Base-by-base conservation (phyloP, 2,113 vertebrate species). In the Mellivora capensis region DNA sequence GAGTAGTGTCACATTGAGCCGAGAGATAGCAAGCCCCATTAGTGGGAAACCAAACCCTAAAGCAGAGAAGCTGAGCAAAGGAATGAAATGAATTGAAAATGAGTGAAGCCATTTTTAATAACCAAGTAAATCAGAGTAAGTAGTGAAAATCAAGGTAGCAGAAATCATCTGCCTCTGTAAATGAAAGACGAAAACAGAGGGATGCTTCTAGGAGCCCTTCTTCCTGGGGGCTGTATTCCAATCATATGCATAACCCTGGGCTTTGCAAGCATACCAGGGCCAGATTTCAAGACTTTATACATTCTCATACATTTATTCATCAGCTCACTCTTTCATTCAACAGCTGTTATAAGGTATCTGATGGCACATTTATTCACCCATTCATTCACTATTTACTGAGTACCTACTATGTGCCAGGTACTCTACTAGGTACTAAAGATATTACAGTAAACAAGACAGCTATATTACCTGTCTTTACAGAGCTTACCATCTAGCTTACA, bases 31-130 rank as follows among this genome's bases (percentile, higher is more conserved):
- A 82, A 95, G 47, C 80, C 87, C 92, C 84, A 80, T 96, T 92
- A 96, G 69, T 91, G 83, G 80, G 61, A 97, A 97, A 96, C 0
- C 3, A 93, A 96, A 81, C 64, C 80, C 80, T 82, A 86, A 93
- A 95, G 95, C 95, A 94, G 44, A 96, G 87, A 90, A 86, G 54
- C 81, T 94, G 52, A 97, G 86, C 57, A 57, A 94, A 95, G 81
- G 71, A 96, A 27, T 76, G 54, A 96, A 96, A 92, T 90, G 80
- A 95, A 94, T 83, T 2, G 13, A 96, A 97, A 97, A 93, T 47
- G 79, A 89, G 87, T 59, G 87, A 97, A 86, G 44, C 34, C 34
- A 44, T 74, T 94, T 87, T 95, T 96, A 97, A 94, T 94, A 97
- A 94, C 62, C 89, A 94, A 86, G 96, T 85, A 72, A 93, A 39